Evolutionary conservation across 2,113 vertebrate species (phyloP).

Genomic region (Candoia aspera): DNA sequence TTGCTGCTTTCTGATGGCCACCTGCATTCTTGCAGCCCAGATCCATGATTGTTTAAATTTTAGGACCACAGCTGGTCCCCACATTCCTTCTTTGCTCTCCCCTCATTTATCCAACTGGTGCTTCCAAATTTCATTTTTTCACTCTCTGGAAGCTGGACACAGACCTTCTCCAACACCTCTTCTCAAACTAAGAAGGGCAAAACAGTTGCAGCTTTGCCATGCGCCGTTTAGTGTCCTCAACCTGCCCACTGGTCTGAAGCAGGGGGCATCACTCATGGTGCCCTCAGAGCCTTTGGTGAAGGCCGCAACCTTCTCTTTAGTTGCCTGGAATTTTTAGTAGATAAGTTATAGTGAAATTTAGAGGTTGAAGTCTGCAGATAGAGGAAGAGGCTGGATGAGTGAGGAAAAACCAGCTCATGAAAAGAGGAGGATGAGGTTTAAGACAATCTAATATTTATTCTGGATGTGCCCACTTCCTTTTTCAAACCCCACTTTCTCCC

Average conservation of each 20-base stretch:
- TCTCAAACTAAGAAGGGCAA: neutral
- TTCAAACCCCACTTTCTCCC: neutral
- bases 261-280: neutral
- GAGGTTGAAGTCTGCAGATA: neutral
- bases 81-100: neutral
- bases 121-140: neutral
- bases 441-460: neutral
- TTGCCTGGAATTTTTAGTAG: neutral
- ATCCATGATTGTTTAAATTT: neutral
- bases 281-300: neutral
- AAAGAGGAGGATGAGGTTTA: neutral
- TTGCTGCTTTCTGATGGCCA: neutral
- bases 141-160: neutral
- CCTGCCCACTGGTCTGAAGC: neutral
- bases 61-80: neutral
- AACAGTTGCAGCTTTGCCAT: neutral
- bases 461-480: neutral
- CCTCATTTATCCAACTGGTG: neutral
- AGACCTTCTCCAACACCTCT: neutral
- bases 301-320: neutral
- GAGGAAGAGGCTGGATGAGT: neutral
- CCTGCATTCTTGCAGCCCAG: neutral
- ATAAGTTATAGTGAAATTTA: neutral
- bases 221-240: neutral
- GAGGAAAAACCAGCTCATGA: neutral